Conservation (phyloP, 2,797 vertebrate genomes). For the Cynodonichthys magdalenae region DNA sequence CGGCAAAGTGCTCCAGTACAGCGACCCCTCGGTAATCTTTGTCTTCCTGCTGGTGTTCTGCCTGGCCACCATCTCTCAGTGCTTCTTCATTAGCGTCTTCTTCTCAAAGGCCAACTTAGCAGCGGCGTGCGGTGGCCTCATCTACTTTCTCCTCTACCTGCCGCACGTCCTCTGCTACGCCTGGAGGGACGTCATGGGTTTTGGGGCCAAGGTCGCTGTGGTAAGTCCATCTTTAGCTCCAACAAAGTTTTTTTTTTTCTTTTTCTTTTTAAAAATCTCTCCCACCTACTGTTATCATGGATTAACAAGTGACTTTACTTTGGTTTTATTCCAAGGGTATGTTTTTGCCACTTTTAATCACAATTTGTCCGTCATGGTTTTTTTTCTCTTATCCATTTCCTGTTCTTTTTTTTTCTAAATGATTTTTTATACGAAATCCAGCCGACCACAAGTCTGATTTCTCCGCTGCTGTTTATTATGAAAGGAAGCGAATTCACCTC, state of each 20-base stretch:
- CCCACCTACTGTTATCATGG: conserved; percentile 26
- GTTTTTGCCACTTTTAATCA: conserved; percentile 30
- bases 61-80: conserved; percentile 90
- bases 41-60: conserved; percentile 92
- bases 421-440: conserved; percentile 2
- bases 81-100: conserved; percentile 96
- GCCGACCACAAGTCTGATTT: conserved; percentile 26
- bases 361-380: conserved; percentile 6
- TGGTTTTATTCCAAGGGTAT: conserved; percentile 18
- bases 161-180: conserved; percentile 92
- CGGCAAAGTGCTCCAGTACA: conserved; percentile 94
- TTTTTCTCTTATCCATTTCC: conserved; percentile 8
- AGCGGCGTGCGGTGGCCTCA: conserved; percentile 94
- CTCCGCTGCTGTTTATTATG: conserved; percentile 14
- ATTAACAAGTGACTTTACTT: conserved; percentile 3
- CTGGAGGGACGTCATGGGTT: conserved; percentile 92
- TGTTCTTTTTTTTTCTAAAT: conserved; percentile 1
- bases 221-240: conserved; percentile 80
- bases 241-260: conserved; percentile 13
- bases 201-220: conserved; percentile 85
- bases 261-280: conserved; percentile 23
- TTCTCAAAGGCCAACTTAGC: conserved; percentile 98
- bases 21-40: conserved; percentile 93
- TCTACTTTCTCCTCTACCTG: conserved; percentile 95
- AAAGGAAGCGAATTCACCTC: conserved; percentile 19